Conservation (phyloP, 1,140 invertebrate genomes). For the Spodoptera frugiperda region DNA sequence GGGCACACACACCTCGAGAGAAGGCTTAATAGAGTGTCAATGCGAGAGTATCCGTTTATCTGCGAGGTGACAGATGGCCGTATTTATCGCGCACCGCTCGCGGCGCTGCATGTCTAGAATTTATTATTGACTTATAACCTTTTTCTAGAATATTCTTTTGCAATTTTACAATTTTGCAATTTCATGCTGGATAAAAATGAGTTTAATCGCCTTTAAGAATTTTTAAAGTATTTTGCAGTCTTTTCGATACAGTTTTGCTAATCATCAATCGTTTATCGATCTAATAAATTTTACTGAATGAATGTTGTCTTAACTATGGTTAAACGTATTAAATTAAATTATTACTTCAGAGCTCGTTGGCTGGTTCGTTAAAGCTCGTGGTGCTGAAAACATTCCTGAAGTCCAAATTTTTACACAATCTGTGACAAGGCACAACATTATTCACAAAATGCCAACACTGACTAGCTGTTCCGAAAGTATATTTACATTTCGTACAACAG, state of each 20-base stretch:
- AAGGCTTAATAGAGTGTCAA: constrained; percentile 35
- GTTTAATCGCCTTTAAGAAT: neutral
- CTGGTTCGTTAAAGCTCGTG: no score
- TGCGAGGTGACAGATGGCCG: constrained; percentile 33
- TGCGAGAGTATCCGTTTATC: constrained; percentile 21
- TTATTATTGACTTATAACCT: constrained; percentile 14
- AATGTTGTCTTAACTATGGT: no score
- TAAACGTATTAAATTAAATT: no score
- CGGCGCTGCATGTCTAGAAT: constrained; percentile 28
- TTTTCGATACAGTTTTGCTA: neutral
- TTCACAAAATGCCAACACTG: neutral
- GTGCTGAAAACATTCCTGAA: no score
- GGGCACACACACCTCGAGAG: neutral
- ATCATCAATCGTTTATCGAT: no score
- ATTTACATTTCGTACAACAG: constrained; percentile 14
- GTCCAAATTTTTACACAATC: no score
- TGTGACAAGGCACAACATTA: no score
- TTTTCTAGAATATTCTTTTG: constrained; percentile 6
- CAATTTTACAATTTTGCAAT: constrained; percentile 9
- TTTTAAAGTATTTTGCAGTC: neutral
- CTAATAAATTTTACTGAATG: no score
- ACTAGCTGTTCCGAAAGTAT: neutral
- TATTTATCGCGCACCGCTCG: constrained; percentile 25
- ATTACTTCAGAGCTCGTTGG: no score
- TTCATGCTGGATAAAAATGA: neutral